A percentile compares a stretch with the other conserved stretches of the same genome.
Evolutionary conservation across 2,888 invertebrate species (phyloP).

Genomic region (Aricia artaxerxes): DNA sequence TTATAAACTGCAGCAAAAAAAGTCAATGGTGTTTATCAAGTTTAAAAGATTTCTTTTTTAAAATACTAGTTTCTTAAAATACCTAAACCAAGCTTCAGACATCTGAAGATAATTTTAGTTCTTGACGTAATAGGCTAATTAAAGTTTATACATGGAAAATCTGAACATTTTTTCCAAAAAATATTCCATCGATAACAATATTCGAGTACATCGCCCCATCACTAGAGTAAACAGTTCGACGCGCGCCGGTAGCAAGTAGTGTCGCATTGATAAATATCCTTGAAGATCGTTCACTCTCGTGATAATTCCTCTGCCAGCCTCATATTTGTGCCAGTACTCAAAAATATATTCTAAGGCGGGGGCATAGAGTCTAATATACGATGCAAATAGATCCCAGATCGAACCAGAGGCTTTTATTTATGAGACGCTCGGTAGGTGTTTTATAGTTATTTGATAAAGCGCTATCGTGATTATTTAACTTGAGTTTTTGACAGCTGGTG

Average conservation of each 20-base stretch:
- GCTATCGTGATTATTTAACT: constrained; percentile 77
- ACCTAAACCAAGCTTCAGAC: too few relatives aligned
- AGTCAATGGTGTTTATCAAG: background rate
- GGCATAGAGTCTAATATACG: constrained; percentile 47
- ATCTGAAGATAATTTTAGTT: too few relatives aligned
- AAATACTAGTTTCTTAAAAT: too few relatives aligned
- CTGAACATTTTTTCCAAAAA: too few relatives aligned
- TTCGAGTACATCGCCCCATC: constrained; percentile 34
- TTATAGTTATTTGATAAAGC: constrained; percentile 79
- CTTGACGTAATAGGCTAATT: too few relatives aligned
- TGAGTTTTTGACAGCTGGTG: constrained; percentile 64
- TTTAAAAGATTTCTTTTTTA: background rate
- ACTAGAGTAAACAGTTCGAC: constrained; percentile 71
- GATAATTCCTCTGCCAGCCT: constrained; percentile 73
- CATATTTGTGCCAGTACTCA: constrained; percentile 51
- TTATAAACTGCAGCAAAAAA: background rate
- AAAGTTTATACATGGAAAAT: too few relatives aligned
- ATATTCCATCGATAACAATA: background rate
- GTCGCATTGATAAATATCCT: constrained; percentile 79
- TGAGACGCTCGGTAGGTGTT: constrained; percentile 70
- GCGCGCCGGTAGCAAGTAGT: constrained; percentile 77
- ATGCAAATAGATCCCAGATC: constrained; percentile 42
- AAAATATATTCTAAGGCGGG: constrained; percentile 46
- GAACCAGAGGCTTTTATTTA: constrained; percentile 67
- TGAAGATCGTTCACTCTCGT: constrained; percentile 74